Base-by-base conservation (phyloP, 2,797 vertebrate species). In the Moxostoma hubbsi region DNA sequence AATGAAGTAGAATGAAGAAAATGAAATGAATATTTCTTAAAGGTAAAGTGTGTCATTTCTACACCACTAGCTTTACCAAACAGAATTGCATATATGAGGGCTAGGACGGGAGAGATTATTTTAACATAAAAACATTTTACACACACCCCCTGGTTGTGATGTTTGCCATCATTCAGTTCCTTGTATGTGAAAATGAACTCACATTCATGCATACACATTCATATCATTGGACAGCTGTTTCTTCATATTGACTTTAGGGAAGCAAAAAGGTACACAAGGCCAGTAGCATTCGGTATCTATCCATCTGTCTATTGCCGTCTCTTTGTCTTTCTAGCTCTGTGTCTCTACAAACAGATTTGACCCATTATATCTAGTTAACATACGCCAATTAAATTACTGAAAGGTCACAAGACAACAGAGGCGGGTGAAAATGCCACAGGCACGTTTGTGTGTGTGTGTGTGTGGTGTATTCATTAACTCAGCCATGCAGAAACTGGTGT, bases 331-430 rank as follows among this genome's bases (percentile, higher is more conserved):
- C 47, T 84, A 53, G 78, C 15, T 77, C 46, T 68, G 6, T 46
- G 15, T 36, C 72, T 45, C 36, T 58, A 45, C 81, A 79, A 79
- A 81, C 83, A 67, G 80, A 77, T 84, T 76, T 81, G 84, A 88
- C 85, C 72, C 70, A 80, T 82, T 86, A 82, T 86, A 79, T 82
- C 82, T 50, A 7, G 73, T 77, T 77, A 81, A 87, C 87, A 85
- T 67, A 73, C 61, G 70, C 81, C 81, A 67, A 80, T 77, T 80
- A 64, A 82, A 80, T 85, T 82, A 85, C 74, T 68, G 15, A 81
- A 77, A 78, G 74, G 74, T 85, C 73, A 80, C 54, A 66, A 74
- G 74, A 61, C 43, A 80, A 51, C 57, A 50, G 47, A 65, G 69
- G 43, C 9, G 6, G 6, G 68, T 71, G n/a, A 71, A 71, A 71